Evolutionary conservation across 1,140 invertebrate species (phyloP).

Genomic region (Calycopis cecrops): DNA sequence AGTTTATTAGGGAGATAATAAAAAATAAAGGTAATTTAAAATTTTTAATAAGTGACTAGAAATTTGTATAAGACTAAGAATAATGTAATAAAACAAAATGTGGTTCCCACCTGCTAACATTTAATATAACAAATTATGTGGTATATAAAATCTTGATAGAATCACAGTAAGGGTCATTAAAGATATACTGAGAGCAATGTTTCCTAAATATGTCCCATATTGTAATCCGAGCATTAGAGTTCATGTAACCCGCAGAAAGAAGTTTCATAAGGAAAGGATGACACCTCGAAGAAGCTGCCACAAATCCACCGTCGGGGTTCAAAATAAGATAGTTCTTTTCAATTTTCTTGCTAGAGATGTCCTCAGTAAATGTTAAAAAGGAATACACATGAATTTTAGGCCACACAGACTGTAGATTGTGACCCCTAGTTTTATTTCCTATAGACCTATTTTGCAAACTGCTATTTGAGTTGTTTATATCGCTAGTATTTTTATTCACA

Average conservation of each 20-base stretch:
- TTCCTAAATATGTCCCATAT: not conserved
- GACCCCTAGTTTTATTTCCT: not conserved
- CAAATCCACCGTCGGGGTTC: constrained; percentile 43
- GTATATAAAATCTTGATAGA: constrained; percentile 3
- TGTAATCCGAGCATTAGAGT: not conserved
- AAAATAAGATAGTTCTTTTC: constrained; percentile 36
- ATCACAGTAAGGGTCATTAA: not conserved
- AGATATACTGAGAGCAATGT: not conserved
- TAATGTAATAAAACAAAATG: too few relatives aligned
- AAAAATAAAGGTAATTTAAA: too few relatives aligned
- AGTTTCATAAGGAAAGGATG: constrained; percentile 50
- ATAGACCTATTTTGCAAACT: not conserved
- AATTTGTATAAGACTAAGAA: too few relatives aligned
- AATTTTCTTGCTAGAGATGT: constrained; percentile 11
- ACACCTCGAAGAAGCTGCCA: constrained; percentile 40
- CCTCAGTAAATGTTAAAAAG: constrained; percentile 1
- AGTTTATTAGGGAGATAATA: too few relatives aligned
- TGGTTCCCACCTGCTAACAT: not conserved
- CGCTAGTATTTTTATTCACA: not conserved
- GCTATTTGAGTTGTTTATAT: not conserved
- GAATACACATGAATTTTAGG: not conserved
- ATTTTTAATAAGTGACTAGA: too few relatives aligned
- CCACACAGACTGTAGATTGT: not conserved
- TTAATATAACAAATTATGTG: not conserved
- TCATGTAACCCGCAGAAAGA: constrained; percentile 14